Base-by-base conservation (phyloP, 2,888 invertebrate genomes). In the Axea sp. region DNA sequence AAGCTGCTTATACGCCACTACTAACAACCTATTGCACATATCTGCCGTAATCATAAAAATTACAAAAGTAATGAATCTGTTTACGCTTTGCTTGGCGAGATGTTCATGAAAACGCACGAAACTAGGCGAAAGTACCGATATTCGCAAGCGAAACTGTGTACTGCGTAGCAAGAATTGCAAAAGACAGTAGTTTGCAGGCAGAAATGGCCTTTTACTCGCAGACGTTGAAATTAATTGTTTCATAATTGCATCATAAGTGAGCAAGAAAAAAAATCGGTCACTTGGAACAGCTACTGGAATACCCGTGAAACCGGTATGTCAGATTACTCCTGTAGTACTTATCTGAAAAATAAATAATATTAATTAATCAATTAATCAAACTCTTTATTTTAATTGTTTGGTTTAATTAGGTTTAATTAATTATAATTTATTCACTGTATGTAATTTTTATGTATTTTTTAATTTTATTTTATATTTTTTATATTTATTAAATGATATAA, bases 61-160 rank as follows among this genome's bases (percentile, higher is more conserved):
- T 51, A 37, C 41, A 62, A 65, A 67, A 60, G 49, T 67, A 73
- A 73, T 55, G 55, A 67, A 60, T 62, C 49, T 14, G 55, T 71
- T 75, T 65, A 55, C 67, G 60, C 65, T 65, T 60, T 41, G 49
- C 47, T 43, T 37, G 39, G 41, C 55, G 65, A 60, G 59, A 35
- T 55, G 53, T 49, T 69, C 45, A 43, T 74, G 64, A 69, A 67
- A 62, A 60, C 30, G 39, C 26, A 41, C 15, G 11, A 55, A 69
- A 55, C 69, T 57, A 60, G 74, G 68, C 62, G 69, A 74, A 64
- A 65, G 68, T 69, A 73, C 62, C 65, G 67, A 62, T 73, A 73
- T 55, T 67, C 41, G 24, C 37, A 7, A 19, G 39, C 30, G 1
- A 57, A 37, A 43, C 51, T 59, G 45, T 43, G 55, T 51, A 43